Evolutionary conservation across 2,113 vertebrate genomes (phyloP), one percentile per base, ranked within the genome.

Genomic region (Castor canadensis): DNA sequence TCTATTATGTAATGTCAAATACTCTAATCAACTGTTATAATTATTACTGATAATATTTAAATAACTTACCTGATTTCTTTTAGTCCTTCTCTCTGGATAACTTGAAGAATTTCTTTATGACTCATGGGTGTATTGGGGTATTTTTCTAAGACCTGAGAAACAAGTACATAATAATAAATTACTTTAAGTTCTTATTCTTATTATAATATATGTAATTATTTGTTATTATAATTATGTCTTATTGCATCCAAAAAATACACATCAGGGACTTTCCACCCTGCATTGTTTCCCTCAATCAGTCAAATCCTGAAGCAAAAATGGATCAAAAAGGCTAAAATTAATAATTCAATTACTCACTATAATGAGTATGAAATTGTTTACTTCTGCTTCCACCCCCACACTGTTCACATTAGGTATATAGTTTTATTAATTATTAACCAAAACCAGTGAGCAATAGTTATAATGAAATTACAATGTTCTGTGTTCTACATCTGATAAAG

Each of bases 41-140:
- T 82, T 47, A 56, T 69, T 91, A 95, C 24, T 96, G 93, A 71
- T 66, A 92, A 95, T 86, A 95, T 56, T 64, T 35, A 40, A 93
- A 71, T 40, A 87, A 98, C 98, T 98, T 98, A 99, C 99, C 99
- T 99, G 98, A 99, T 99, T 95, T 99, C 99, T 95, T 99, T 99
- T 12, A 99, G 98, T 92, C 99, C 98, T 97, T 99, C 99, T 94
- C 99, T 99, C 98, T 99, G 99, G 98, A 99, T 99, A 67, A 99
- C 99, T 92, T 99, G 99, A 72, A 99, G 98, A 98, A 99, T 99
- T 98, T 99, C 99, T 97, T 99, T 99, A 98, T 99, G 99, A 99
- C 99, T 99, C 99, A 99, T 99, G 7, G 99, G 99, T 72, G 99
- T 99, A 96, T 99, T 99, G 1, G 99, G 99, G 58, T 99, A 99